Percentiles rank a stretch among this genome's conserved stretches.
Evolutionary conservation across 2,113 vertebrate genomes (phyloP).

Genomic region (Elgaria multicarinata): DNA sequence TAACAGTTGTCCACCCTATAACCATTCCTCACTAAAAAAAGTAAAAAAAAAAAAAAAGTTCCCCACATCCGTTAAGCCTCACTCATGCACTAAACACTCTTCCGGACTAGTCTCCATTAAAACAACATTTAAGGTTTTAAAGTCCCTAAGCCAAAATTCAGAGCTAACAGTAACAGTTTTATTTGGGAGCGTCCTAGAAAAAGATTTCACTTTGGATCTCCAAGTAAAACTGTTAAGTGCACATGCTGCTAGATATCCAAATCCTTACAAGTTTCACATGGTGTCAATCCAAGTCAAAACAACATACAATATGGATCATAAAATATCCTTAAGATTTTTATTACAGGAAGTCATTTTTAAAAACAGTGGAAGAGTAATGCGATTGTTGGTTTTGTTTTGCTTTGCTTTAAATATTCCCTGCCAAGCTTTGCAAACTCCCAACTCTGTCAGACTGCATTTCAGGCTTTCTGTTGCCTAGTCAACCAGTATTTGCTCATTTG

Average conservation of each 20-base stretch:
- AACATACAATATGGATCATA: not conserved
- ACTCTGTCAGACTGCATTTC: not conserved
- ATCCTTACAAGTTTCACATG: not conserved
- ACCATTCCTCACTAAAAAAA: not conserved
- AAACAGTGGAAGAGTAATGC: not conserved
- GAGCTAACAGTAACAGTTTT: not conserved
- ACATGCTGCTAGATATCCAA: not conserved
- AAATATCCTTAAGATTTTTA: not conserved
- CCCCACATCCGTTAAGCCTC: rapidly evolving
- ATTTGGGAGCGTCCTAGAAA: not conserved
- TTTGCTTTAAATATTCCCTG: not conserved
- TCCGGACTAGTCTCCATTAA: not conserved
- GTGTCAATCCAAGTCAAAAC: not conserved
- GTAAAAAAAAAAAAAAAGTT: too few relatives aligned
- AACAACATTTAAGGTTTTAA: not conserved
- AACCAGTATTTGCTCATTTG: not conserved
- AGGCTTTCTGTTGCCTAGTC: not conserved
- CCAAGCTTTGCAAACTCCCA: constrained; percentile 12
- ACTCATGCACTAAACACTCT: not conserved
- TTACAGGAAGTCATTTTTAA: not conserved
- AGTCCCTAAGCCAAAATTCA: not conserved
- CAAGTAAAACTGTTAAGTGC: not conserved
- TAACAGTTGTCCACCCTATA: not conserved
- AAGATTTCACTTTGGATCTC: not conserved
- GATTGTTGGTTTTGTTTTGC: not conserved